These are phyloP conservation scores for Lucilia sericata DNA, from an alignment of 1,140 invertebrate genomes.

Conservation along the genomic window DNA sequence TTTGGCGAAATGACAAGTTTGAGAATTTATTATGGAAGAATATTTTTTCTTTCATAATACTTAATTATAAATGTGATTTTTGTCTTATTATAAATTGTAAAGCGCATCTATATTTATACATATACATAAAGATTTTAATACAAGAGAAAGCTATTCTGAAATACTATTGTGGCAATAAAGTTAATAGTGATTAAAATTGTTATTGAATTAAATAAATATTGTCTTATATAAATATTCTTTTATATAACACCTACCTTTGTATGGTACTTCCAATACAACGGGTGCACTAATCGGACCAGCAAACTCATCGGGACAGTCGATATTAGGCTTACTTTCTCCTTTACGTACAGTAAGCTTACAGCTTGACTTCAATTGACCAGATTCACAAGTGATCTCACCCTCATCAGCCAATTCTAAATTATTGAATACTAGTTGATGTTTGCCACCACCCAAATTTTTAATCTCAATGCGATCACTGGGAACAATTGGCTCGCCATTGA, in stretches of 20 bases:
- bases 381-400: conserved; percentile 88
- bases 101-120: too few relatives aligned
- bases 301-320: conserved; percentile 84
- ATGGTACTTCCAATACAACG: conserved; percentile 89
- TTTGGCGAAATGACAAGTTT: background rate
- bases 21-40: too few relatives aligned
- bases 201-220: too few relatives aligned
- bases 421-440: conserved; percentile 91
- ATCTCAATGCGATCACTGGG: conserved; percentile 85
- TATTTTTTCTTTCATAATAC: too few relatives aligned
- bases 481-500: conserved; percentile 89
- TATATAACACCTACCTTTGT: conserved; percentile 83
- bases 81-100: too few relatives aligned
- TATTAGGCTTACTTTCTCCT: conserved; percentile 84
- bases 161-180: too few relatives aligned
- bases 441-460: conserved; percentile 90
- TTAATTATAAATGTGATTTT: too few relatives aligned
- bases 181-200: too few relatives aligned
- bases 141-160: too few relatives aligned
- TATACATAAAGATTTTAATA: too few relatives aligned
- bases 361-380: conserved; percentile 81
- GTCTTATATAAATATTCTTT: too few relatives aligned
- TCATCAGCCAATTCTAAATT: conserved; percentile 83
- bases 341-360: conserved; percentile 88
- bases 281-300: conserved; percentile 84